phyloP scores from a whole-genome alignment of 2,888 invertebrate genomes.

The Drosophila formosana region DNA sequence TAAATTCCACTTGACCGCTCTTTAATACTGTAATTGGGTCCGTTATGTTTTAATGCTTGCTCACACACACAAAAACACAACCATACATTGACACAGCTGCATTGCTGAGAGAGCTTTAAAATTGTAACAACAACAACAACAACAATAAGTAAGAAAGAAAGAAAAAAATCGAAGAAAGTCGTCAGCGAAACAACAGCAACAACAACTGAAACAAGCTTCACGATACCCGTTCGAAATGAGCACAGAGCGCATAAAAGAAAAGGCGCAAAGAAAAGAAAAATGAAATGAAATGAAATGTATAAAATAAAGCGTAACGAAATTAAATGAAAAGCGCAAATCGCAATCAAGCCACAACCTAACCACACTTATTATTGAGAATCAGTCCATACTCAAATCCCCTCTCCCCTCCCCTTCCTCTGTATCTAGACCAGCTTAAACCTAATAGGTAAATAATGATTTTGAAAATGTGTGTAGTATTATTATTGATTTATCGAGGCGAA shows the following conservation, averaged over 20 bases:
- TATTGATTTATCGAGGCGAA: constrained; percentile 75
- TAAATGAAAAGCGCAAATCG: constrained; percentile 74
- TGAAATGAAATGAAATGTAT: constrained; percentile 69
- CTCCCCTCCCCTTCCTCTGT: neutral
- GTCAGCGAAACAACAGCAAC: constrained; percentile 61
- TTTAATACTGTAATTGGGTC: constrained; percentile 75
- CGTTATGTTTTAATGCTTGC: constrained; percentile 77
- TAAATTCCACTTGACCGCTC: constrained; percentile 68
- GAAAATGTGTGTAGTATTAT: constrained; percentile 66
- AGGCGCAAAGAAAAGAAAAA: constrained; percentile 32
- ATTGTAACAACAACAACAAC: constrained; percentile 71
- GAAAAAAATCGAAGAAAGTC: constrained; percentile 76
- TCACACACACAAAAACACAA: constrained; percentile 43
- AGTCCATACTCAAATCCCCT: constrained; percentile 15
- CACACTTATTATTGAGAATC: constrained; percentile 67
- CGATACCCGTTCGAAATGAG: constrained; percentile 72
- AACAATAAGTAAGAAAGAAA: constrained; percentile 30
- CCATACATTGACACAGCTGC: constrained; percentile 64
- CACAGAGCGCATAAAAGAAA: constrained; percentile 59
- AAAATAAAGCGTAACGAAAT: constrained; percentile 67
- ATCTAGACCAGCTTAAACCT: constrained; percentile 38
- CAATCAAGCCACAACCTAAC: constrained; percentile 62
- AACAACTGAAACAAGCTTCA: constrained; percentile 70
- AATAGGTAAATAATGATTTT: constrained; percentile 66
- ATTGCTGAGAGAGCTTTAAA: constrained; percentile 69